Evolutionary conservation across 2,888 invertebrate species (phyloP), one percentile per base, ranked within the genome.

Genomic region (Drosophila lutescens): DNA sequence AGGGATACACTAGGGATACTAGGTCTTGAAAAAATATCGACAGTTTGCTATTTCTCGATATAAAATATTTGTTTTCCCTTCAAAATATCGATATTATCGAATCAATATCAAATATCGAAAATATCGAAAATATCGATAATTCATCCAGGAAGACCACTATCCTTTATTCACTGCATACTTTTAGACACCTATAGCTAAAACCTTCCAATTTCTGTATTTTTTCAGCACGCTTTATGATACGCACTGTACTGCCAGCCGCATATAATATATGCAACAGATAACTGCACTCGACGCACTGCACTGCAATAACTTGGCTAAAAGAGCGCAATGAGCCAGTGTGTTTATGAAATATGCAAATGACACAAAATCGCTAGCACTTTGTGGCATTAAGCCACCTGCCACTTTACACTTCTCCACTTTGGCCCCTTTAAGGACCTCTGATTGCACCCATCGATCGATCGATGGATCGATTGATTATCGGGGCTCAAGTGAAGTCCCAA

Each of bases 301-400:
- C 60, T 55, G 47, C 51, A 54, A 58, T 59, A 66, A 47, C 60
- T 55, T 49, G 67, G 26, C 23, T 26, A 15, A 36, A 55, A 34
- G 40, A 20, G 40, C 36, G 26, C 47, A 44, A 54, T 51, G 50
- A 36, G 56, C 46, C 43, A 20, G 56, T 12, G 40, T 40, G 53
- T 46, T 74, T 55, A 57, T 75, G 57, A 69, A 65, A 67, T 57
- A 83, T 80, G 78, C 80, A 80, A 77, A 80, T 70, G 67, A 66
- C 74, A 69, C 53, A 61, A 72, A 62, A 63, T 77, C 61, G 43
- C 54, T 40, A 15, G 6, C 46, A 47, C 46, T 47, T 47, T 30
- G 15, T 12, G 20, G 49, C 44, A 4, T 44, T 55, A 20, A 32
- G 44, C 47, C n/a, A 53, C 38, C 58, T 58, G 58, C 38, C 57